Evolutionary conservation across 2,797 vertebrate species (phyloP), one percentile per base, ranked within the genome.

Genomic region (Epinephelus coioides): DNA sequence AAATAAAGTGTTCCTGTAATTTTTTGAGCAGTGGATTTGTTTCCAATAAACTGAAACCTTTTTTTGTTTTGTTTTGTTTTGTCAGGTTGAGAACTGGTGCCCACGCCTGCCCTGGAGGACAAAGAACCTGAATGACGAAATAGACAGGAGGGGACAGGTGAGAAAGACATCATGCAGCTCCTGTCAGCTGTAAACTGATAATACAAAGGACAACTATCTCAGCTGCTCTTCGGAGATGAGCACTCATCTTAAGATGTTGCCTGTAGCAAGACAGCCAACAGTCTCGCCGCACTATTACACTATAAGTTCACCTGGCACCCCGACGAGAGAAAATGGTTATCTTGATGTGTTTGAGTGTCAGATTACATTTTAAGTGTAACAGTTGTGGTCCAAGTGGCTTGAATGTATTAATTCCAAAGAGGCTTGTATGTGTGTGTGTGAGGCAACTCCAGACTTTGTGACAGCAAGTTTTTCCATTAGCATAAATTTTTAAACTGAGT

Each of bases 21-120:
- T 30, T 30, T 30, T 6, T 30, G 27, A 30, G 27, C 27, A 6
- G 27, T 30, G 46, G 18, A 34, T 34, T 34, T 34, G 34, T 34
- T 34, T 34, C 34, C 34, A 34, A 8, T 34, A 7, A 43, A 23
- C 25, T 56, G 55, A 69, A 49, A 40, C 34, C 8, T 0, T 82
- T 0, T 82, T 74, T 30, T 27, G 27, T 27, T 30, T 30, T 0
- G 15, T 5, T 67, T 23, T 18, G 38, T 69, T 53, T 49, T 12
- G 2, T 82, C 38, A 99, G 98, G 98, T 99, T 95, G 98, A 99
- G 96, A 99, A 99, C 89, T 99, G 98, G 98, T 99, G 98, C 94
- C 98, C 98, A 83, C 97, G 96, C 75, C 97, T 99, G 85, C 96
- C 96, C 60, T 99, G 98, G 98, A 97, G 98, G 96, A 93, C 91